These are phyloP conservation scores for Ganaspis brasiliensis DNA, from an alignment of 2,888 invertebrate species.

Conservation along the genomic window DNA sequence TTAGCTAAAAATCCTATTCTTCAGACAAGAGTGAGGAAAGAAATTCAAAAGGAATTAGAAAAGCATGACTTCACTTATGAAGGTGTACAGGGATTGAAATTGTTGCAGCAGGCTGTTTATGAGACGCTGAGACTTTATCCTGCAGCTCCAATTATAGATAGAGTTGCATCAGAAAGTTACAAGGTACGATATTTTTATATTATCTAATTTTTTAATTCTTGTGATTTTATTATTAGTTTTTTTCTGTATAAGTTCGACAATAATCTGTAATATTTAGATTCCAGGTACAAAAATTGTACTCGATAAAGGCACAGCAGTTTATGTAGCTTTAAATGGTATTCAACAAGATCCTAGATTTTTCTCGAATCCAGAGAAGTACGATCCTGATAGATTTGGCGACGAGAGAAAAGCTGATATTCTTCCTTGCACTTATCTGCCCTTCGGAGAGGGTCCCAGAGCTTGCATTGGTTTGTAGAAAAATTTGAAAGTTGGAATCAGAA, in stretches of 20 bases:
- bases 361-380: conserved; percentile 64
- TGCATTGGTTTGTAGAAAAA: conserved; percentile 66
- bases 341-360: conserved; percentile 67
- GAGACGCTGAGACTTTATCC: conserved; percentile 74
- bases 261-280: conserved; percentile 62
- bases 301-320: conserved; percentile 70
- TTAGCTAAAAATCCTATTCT: conserved; percentile 69
- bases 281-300: conserved; percentile 69
- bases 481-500: neutral
- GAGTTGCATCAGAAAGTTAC: conserved; percentile 67
- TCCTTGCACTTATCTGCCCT: conserved; percentile 69
- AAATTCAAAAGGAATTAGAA: conserved; percentile 62
- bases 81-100: conserved; percentile 69
- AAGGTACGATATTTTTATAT: conserved; percentile 60
- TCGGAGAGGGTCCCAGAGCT: conserved; percentile 71
- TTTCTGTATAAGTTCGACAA: no score
- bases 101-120: conserved; percentile 69
- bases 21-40: conserved; percentile 65
- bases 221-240: no score
- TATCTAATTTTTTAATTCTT: no score
- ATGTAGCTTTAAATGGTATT: conserved; percentile 64
- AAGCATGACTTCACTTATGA: conserved; percentile 68
- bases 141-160: conserved; percentile 70
- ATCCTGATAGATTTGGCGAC: conserved; percentile 74
- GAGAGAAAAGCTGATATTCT: conserved; percentile 67